A percentile compares a stretch with the other conserved stretches of the same genome.
These are phyloP conservation scores for Cercopithecus neglectus DNA, from an alignment of 2,797 vertebrate genomes.

Conservation along the genomic window DNA sequence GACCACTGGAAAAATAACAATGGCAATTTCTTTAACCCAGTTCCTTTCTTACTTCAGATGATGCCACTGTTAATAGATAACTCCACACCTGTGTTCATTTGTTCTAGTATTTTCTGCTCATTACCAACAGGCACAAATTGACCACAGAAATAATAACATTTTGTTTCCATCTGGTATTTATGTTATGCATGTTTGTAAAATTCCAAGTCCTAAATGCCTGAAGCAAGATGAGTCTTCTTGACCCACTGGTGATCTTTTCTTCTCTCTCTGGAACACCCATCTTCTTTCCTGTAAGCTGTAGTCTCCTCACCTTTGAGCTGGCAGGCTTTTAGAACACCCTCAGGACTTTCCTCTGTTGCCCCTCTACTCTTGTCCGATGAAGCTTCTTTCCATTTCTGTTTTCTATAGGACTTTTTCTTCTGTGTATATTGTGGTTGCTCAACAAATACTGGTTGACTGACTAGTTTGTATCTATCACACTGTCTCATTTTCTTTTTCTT, in stretches of 20 bases:
- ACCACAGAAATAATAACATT: neutral
- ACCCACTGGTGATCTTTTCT: neutral
- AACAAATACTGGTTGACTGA: neutral
- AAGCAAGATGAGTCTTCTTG: neutral
- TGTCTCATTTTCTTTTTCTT: neutral
- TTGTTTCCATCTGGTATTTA: neutral
- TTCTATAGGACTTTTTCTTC: neutral
- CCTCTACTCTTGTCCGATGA: neutral
- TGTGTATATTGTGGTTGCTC: neutral
- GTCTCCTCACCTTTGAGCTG: neutral
- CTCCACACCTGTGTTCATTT: neutral
- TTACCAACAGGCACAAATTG: neutral
- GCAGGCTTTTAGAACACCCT: neutral
- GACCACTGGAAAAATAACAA: neutral
- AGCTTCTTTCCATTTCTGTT: neutral
- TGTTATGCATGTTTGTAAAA: neutral
- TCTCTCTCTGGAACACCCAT: neutral
- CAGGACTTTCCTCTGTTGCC: neutral
- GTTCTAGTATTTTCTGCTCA: neutral
- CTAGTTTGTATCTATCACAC: neutral
- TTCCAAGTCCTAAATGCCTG: neutral
- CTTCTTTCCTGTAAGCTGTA: neutral
- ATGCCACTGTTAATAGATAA: neutral
- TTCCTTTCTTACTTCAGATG: neutral
- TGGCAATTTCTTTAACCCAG: neutral